Evolutionary conservation across 2,888 invertebrate genomes (phyloP).

Genomic region (Sisyra terminalis): DNA sequence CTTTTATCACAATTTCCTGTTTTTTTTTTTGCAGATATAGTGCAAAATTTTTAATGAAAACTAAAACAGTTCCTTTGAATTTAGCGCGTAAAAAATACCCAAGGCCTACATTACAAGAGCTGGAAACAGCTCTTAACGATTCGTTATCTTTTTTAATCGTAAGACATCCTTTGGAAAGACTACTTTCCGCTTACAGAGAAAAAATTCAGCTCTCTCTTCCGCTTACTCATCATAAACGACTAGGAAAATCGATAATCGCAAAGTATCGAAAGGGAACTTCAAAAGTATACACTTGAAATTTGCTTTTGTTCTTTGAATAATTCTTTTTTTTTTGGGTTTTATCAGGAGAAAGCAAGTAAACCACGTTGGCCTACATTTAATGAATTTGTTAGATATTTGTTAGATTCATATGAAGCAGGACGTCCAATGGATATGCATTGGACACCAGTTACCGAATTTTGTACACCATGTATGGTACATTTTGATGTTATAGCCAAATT

Average conservation of each 20-base stretch:
- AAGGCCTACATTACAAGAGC: constrained; percentile 51
- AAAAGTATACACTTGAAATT: neutral
- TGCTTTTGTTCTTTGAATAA: neutral
- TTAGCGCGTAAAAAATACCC: constrained; percentile 67
- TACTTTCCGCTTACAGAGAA: constrained; percentile 69
- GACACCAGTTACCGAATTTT: constrained; percentile 70
- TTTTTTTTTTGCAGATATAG: constrained; percentile 36
- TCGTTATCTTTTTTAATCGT: constrained; percentile 70
- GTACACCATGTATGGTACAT: constrained; percentile 71
- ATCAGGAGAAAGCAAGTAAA: constrained; percentile 19
- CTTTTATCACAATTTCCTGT: neutral
- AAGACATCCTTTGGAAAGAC: constrained; percentile 62
- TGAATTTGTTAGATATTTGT: constrained; percentile 63
- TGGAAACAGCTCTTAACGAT: constrained; percentile 54
- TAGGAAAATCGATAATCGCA: constrained; percentile 60
- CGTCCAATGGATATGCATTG: constrained; percentile 70
- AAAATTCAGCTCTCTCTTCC: constrained; percentile 72
- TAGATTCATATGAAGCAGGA: constrained; percentile 48
- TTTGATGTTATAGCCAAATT: constrained; percentile 70
- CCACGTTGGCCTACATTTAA: constrained; percentile 59
- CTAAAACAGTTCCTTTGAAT: constrained; percentile 60
- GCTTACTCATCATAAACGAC: constrained; percentile 64
- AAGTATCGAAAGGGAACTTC: constrained; percentile 38
- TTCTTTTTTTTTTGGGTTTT: constrained; percentile 1
- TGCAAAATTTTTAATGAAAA: constrained; percentile 56